Percentiles rank a stretch among this genome's conserved stretches.
These are phyloP conservation scores for Chironomus tepperi DNA, from an alignment of 1,140 invertebrate species.

Conservation along the genomic window DNA sequence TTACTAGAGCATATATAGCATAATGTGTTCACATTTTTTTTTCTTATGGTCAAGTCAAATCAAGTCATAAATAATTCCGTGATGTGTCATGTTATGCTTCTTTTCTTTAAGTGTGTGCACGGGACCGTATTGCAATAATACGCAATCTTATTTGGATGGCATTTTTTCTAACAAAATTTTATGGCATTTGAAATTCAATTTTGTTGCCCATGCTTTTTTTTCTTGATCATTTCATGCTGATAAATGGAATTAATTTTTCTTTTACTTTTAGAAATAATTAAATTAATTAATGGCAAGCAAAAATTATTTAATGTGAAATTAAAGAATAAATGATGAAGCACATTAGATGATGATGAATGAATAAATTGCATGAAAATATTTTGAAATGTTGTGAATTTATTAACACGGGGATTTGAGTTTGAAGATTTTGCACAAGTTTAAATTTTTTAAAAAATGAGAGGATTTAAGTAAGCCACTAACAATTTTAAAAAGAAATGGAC, in stretches of 20 bases:
- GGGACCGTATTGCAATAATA: not conserved
- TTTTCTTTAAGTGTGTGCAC: not conserved
- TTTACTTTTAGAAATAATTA: slow-evolving; percentile 5
- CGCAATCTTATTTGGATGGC: not conserved
- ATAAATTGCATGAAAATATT: no score
- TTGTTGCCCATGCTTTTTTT: not conserved
- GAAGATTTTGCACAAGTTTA: no score
- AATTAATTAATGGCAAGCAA: not conserved
- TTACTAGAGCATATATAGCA: not conserved
- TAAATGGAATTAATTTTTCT: not conserved
- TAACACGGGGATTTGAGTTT: no score
- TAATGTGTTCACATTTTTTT: no score
- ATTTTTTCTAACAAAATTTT: not conserved
- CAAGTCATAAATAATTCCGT: slow-evolving; percentile 8
- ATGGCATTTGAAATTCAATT: not conserved
- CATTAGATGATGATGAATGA: no score
- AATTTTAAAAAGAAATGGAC: no score
- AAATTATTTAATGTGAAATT: not conserved
- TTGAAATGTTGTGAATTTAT: no score
- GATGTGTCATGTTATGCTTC: not conserved
- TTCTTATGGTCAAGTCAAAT: slow-evolving; percentile 8
- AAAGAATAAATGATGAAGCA: no score
- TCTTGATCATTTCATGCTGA: slow-evolving; percentile 6
- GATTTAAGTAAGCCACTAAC: no score
- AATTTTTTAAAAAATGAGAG: no score